Conservation (phyloP, 2,113 vertebrate species). For the Syngnathus scovelli region DNA sequence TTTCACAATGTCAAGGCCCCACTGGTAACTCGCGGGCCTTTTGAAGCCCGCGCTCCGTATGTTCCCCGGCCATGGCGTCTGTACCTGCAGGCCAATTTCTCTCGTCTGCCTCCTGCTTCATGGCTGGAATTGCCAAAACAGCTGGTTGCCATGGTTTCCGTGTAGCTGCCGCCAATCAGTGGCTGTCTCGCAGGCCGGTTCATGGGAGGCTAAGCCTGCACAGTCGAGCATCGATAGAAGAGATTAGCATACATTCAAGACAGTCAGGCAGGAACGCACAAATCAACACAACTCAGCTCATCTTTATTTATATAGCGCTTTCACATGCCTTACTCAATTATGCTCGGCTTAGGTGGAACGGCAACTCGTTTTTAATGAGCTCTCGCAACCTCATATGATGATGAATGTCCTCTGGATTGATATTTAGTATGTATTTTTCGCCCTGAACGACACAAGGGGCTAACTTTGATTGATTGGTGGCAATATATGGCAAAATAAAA, state of each 20-base stretch:
- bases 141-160: constrained; percentile 63
- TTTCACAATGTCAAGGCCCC: not conserved
- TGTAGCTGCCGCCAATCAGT: constrained; percentile 42
- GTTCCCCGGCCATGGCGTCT: not conserved
- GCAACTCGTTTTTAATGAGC: not conserved
- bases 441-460: not conserved
- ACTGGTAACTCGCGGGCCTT: not conserved
- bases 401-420: not conserved
- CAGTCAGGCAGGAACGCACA: constrained; percentile 6
- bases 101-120: constrained; percentile 21
- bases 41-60: not conserved
- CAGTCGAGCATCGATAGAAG: constrained; percentile 36
- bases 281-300: too few relatives aligned
- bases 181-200: constrained; percentile 32
- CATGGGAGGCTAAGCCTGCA: constrained; percentile 20
- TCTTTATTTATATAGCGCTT: too few relatives aligned
- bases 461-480: not conserved
- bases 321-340: constrained; percentile 34
- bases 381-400: not conserved
- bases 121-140: constrained; percentile 50
- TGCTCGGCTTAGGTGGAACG: constrained; percentile 8
- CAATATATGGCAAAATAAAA: not conserved
- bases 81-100: constrained; percentile 35
- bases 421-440: not conserved
- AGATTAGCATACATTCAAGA: constrained; percentile 50